Conservation (phyloP, 2,888 invertebrate species). For the Petrolisthes manimaculis region DNA sequence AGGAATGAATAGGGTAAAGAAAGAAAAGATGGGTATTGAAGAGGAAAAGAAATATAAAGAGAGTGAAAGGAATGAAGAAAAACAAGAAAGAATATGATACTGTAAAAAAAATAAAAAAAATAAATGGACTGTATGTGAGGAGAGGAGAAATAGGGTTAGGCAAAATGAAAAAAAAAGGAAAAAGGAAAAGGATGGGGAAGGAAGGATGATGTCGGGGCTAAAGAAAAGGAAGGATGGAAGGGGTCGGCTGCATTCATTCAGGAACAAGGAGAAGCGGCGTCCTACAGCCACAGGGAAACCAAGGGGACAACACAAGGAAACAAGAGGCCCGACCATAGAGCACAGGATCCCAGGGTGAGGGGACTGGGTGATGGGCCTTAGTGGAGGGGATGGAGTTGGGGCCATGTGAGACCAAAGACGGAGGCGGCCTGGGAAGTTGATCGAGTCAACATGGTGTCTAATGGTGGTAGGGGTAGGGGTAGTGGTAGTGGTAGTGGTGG, state of each 20-base stretch:
- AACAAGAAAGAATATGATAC: neutral
- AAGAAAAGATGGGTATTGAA: neutral
- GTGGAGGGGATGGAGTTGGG: neutral
- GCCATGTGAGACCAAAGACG: neutral
- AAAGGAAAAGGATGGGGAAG: neutral
- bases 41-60: neutral
- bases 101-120: neutral
- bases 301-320: neutral
- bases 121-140: neutral
- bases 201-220: neutral
- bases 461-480: conserved; percentile 11
- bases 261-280: conserved; percentile 16
- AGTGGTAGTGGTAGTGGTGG: neutral
- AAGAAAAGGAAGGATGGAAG: too few relatives aligned
- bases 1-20: neutral
- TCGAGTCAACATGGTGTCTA: conserved; percentile 43
- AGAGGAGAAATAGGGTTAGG: neutral
- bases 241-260: conserved; percentile 28
- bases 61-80: neutral
- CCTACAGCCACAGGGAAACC: neutral
- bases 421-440: conserved; percentile 22
- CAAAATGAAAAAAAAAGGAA: neutral
- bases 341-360: neutral
- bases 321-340: neutral
- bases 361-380: neutral